These are phyloP conservation scores for Coturnix japonica DNA, from an alignment of 2,113 vertebrate species.

Conservation along the genomic window DNA sequence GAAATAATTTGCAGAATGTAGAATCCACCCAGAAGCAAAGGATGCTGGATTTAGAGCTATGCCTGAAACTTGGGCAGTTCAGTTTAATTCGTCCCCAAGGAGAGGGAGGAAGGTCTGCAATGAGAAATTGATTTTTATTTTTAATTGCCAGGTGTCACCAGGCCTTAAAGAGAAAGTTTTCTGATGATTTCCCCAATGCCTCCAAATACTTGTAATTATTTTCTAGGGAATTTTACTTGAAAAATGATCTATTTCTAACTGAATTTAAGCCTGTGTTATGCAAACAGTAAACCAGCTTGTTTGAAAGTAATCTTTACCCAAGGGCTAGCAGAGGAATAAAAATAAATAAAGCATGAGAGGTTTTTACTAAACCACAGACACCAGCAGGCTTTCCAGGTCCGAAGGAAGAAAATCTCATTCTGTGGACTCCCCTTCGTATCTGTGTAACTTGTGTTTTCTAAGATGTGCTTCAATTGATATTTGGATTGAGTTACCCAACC, in stretches of 20 bases:
- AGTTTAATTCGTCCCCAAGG: slow-evolving; percentile 55
- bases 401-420: not conserved
- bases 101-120: slow-evolving; percentile 43
- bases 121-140: slow-evolving; percentile 45
- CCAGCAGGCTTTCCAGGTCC: slow-evolving; percentile 32
- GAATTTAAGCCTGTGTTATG: slow-evolving; percentile 57
- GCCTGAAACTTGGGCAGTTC: slow-evolving; percentile 39
- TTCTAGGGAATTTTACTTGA: slow-evolving; percentile 60
- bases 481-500: not conserved
- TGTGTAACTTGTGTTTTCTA: not conserved
- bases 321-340: slow-evolving; percentile 63
- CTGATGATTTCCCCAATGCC: slow-evolving; percentile 32
- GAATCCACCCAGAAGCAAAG: slow-evolving; percentile 47
- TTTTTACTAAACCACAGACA: slow-evolving; percentile 69
- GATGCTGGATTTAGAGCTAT: slow-evolving; percentile 41
- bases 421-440: not conserved
- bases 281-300: slow-evolving; percentile 65
- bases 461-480: not conserved
- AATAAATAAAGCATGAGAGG: slow-evolving; percentile 57
- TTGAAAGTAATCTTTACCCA: slow-evolving; percentile 66
- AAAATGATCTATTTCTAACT: slow-evolving; percentile 57
- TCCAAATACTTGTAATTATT: slow-evolving; percentile 43
- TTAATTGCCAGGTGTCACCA: slow-evolving; percentile 62
- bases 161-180: slow-evolving; percentile 36
- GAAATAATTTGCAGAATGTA: slow-evolving; percentile 44